Evolutionary conservation across 2,888 invertebrate species (phyloP), one percentile per base, ranked within the genome.

Genomic region (Heteromyza rotundicornis): DNA sequence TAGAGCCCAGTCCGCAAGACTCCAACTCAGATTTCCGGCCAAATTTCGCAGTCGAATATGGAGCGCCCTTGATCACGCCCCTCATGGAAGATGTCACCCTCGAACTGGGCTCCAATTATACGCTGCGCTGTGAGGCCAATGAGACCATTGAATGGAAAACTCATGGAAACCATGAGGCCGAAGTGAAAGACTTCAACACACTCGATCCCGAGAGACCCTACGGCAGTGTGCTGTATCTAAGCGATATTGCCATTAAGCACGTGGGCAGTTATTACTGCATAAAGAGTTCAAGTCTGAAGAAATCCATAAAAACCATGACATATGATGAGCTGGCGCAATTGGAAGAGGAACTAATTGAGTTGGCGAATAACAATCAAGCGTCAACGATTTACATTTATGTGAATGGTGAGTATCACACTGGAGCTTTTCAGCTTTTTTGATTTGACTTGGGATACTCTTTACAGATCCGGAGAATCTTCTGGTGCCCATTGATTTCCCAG

Each of bases 201-300:
- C 64, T 68, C 5, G 76, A 79, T 64, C 65, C 67, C 1, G 54
- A 63, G 2, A 69, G 77, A 1, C 76, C 73, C 60, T 86, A 82
- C 72, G 85, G 86, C 67, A 80, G 84, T 51, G 78, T 79, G 57
- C 78, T 89, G 32, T 80, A 85, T 44, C 68, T 88, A 23, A 73
- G 70, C 51, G 80, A 85, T 55, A 84, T 87, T 2, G 81, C 84
- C 50, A 82, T 81, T 16, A 80, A 80, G 19, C 80, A 86, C 57
- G 86, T 88, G 59, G 87, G 87, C 52, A 86, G 84, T 73, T 88
- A 87, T 68, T 87, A 85, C 64, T 88, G 88, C 72, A 82, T 84
- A 56, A 85, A 86, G 69, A 74, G 80, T 2, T 61, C 70, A 1
- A 66, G 64, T 49, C 7, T 58, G 12, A 70, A 71, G 14, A 70